phyloP scores from a whole-genome alignment of 2,113 vertebrate species.

The Acrocephalus arundinaceus region DNA sequence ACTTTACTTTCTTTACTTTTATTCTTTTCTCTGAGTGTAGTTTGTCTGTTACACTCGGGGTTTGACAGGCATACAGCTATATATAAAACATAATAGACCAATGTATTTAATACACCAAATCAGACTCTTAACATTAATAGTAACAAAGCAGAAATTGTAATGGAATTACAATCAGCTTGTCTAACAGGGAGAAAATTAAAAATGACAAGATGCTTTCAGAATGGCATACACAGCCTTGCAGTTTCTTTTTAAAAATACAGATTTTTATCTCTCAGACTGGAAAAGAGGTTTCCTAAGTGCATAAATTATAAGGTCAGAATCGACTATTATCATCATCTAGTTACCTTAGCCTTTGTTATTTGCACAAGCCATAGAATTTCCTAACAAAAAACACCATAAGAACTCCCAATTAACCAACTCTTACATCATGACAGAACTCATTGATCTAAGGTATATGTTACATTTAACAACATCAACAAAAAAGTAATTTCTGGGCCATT shows the following conservation, averaged over 20 bases:
- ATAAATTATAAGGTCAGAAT: neutral
- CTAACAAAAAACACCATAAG: too few species aligned
- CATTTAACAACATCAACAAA: neutral
- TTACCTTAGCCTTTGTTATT: neutral
- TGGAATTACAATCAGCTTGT: neutral
- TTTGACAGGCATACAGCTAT: conserved; percentile 11
- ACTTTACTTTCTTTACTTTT: neutral
- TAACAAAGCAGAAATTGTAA: conserved; percentile 15
- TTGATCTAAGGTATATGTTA: neutral
- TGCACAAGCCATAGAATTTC: neutral
- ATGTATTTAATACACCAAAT: neutral
- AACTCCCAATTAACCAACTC: neutral
- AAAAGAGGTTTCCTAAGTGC: neutral
- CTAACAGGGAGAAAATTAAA: neutral
- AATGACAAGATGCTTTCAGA: neutral
- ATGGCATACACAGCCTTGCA: neutral
- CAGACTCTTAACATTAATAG: neutral
- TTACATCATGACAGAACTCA: neutral
- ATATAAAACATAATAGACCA: conserved; percentile 7
- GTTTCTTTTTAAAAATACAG: neutral
- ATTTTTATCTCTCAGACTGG: neutral
- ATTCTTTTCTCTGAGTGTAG: neutral
- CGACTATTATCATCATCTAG: neutral
- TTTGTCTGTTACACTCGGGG: neutral
- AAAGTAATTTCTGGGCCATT: neutral